phyloP scores from a whole-genome alignment of 2,797 vertebrate genomes.

The Steatocranus sp. region DNA sequence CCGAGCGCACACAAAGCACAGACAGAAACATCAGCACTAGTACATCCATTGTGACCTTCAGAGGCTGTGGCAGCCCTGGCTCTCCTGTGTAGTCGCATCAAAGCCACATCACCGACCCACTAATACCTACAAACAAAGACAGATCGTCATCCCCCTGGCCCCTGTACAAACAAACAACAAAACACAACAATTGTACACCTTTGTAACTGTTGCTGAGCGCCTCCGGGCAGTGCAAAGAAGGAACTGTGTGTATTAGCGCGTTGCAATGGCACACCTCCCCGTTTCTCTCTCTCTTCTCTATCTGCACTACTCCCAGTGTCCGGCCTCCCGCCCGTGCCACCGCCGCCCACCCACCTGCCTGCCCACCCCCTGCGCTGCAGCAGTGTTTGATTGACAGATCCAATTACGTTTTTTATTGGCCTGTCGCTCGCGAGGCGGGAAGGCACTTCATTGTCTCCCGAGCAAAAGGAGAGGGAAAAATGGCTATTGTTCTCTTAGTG shows the following conservation, averaged over 20 bases:
- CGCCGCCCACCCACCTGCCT: constrained; percentile 31
- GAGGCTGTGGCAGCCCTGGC: constrained; percentile 39
- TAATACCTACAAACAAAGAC: constrained; percentile 64
- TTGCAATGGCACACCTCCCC: background rate
- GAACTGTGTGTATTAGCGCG: background rate
- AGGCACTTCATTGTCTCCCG: constrained; percentile 76
- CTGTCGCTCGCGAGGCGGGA: constrained; percentile 68
- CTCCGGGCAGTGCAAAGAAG: constrained; percentile 11
- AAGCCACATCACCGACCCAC: constrained; percentile 51
- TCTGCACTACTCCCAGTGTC: constrained; percentile 31
- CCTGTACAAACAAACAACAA: constrained; percentile 42
- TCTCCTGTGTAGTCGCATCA: constrained; percentile 57
- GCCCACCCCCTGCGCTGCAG: constrained; percentile 44
- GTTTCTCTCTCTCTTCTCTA: background rate
- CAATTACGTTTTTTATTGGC: constrained; percentile 80
- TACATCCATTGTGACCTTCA: constrained; percentile 61
- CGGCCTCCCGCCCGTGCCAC: constrained; percentile 25
- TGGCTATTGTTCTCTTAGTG: constrained; percentile 68
- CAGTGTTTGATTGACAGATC: constrained; percentile 75
- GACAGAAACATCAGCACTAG: constrained; percentile 32
- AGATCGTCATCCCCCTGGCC: constrained; percentile 29
- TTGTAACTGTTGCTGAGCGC: constrained; percentile 22
- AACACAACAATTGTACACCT: constrained; percentile 44
- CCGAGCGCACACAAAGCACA: constrained; percentile 9
- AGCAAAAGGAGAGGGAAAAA: constrained; percentile 48